A percentile compares a stretch with the other conserved stretches of the same genome.
These are phyloP conservation scores for Chelonia mydas DNA, from an alignment of 2,797 vertebrate genomes.

Conservation along the genomic window DNA sequence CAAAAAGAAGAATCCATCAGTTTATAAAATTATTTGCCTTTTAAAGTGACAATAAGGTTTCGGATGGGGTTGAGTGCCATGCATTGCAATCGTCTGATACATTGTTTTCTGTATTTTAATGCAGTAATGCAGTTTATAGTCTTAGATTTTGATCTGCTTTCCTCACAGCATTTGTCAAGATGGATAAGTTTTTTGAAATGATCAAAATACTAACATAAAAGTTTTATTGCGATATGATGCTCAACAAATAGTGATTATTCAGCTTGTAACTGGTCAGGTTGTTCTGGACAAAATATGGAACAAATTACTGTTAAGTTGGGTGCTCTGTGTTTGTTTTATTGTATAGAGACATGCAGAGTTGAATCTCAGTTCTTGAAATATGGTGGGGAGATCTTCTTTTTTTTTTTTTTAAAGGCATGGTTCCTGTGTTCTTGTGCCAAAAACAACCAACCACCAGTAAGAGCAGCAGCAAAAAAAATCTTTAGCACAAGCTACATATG, in stretches of 20 bases:
- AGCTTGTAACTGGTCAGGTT: not conserved
- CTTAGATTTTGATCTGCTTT: no score
- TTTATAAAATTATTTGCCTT: accelerated
- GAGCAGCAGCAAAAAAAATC: not conserved
- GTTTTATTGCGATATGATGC: not conserved
- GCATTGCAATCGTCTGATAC: not conserved
- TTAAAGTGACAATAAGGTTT: not conserved
- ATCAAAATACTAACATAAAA: not conserved
- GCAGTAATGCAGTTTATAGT: not conserved
- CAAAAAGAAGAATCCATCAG: accelerated
- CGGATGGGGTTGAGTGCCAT: not conserved
- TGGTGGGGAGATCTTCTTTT: not conserved
- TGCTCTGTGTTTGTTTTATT: not conserved
- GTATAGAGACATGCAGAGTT: not conserved
- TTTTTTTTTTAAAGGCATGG: not conserved
- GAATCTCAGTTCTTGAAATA: not conserved
- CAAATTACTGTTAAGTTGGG: not conserved
- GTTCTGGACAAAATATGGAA: not conserved
- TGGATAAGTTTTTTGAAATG: not conserved
- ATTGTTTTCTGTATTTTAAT: not conserved
- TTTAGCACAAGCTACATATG: slow-evolving; percentile 15
- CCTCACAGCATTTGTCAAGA: not conserved
- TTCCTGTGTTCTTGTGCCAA: not conserved
- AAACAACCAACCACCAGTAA: not conserved
- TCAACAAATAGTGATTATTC: not conserved